Conservation (phyloP, 2,888 invertebrate species). For the Phasia obesa region DNA sequence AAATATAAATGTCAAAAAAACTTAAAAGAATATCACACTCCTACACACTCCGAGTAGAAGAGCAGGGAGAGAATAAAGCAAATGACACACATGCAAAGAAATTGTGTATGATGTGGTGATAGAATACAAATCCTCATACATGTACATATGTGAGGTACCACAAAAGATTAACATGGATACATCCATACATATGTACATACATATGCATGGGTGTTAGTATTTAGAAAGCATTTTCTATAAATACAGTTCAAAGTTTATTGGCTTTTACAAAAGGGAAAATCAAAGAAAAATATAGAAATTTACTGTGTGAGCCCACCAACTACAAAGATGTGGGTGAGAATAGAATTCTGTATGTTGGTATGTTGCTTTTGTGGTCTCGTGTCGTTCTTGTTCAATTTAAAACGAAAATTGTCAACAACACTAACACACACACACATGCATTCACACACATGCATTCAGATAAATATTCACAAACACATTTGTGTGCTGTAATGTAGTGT, state of each 20-base stretch:
- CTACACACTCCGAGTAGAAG: neutral
- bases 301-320: neutral
- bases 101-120: constrained; percentile 24
- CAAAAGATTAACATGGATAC: too few species aligned
- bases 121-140: neutral
- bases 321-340: constrained; percentile 13
- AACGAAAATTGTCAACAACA: constrained; percentile 55
- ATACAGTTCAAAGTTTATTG: constrained; percentile 66
- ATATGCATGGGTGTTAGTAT: neutral
- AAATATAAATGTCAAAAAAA: constrained; percentile 56
- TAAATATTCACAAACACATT: too few species aligned
- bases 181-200: neutral
- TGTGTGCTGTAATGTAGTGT: constrained; percentile 18
- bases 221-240: constrained; percentile 23
- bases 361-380: neutral
- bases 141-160: too few species aligned
- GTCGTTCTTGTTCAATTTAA: constrained; percentile 40
- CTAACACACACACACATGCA: neutral
- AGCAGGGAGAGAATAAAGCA: constrained; percentile 7
- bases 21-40: neutral
- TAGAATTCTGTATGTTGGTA: constrained; percentile 3
- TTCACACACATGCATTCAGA: too few species aligned
- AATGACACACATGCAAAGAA: constrained; percentile 9
- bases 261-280: constrained; percentile 47
- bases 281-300: constrained; percentile 21